A percentile compares a stretch with the other conserved stretches of the same genome.
Evolutionary conservation across 1,140 invertebrate genomes (phyloP).

Genomic region (Rhyacophila brunnea): DNA sequence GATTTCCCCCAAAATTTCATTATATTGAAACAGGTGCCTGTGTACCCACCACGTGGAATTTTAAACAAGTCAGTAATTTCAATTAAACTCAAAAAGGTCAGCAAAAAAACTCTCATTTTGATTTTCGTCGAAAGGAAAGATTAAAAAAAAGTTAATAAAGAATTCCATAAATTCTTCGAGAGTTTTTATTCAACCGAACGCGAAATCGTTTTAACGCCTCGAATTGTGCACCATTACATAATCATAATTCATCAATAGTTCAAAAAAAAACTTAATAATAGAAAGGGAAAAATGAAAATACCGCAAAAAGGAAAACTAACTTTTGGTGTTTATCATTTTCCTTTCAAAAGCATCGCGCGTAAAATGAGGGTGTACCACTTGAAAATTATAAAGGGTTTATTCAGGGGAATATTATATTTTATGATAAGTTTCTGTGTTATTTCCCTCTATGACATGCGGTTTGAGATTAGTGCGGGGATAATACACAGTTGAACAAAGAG

Average conservation of each 20-base stretch:
- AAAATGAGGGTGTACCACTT: slow-evolving; percentile 2
- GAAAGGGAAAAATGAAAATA: not conserved
- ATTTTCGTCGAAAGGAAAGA: too few relatives aligned
- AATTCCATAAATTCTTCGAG: too few relatives aligned
- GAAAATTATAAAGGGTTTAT: slow-evolving; percentile 18
- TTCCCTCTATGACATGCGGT: slow-evolving; percentile 22
- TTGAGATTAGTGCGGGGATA: slow-evolving; percentile 18
- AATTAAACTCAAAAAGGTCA: too few relatives aligned
- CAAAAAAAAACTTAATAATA: not conserved
- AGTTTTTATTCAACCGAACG: too few relatives aligned
- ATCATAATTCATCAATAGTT: not conserved
- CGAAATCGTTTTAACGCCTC: too few relatives aligned
- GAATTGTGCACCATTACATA: too few relatives aligned
- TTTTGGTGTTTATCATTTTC: slow-evolving; percentile 8
- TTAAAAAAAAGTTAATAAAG: too few relatives aligned
- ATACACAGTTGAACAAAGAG: slow-evolving; percentile 15
- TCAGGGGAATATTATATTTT: slow-evolving; percentile 10
- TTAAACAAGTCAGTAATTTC: too few relatives aligned
- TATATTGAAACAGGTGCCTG: too few relatives aligned
- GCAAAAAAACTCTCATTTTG: too few relatives aligned
- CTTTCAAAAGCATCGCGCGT: slow-evolving; percentile 1
- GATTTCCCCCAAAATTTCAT: too few relatives aligned
- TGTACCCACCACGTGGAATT: too few relatives aligned
- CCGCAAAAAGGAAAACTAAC: not conserved
- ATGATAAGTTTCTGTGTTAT: slow-evolving; percentile 7